Base-by-base conservation (phyloP, 2,888 invertebrate genomes). In the Neoaliturus tenellus region DNA sequence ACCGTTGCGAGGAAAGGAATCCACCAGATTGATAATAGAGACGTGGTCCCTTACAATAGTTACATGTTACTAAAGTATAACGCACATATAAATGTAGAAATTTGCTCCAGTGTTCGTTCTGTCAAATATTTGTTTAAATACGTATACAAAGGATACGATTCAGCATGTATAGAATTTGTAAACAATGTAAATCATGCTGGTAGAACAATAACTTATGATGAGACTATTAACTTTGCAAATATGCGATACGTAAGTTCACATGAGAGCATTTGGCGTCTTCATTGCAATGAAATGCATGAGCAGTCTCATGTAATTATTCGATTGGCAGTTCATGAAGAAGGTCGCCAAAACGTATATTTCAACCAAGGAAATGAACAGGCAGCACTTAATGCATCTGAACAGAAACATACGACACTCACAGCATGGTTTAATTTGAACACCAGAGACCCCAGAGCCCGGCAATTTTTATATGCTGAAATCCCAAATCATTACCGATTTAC, bases 71-170 rank as follows among this genome's bases (percentile, higher is more conserved):
- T 25, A 0, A 81, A 81, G 17, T 85, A 78, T 31, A n/a, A 67
- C 0, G 84, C 83, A 2, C n/a, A n/a, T n/a, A n/a, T n/a, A n/a
- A n/a, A n/a, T n/a, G n/a, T n/a, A n/a, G n/a, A n/a, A n/a, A n/a
- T 85, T 8, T 85, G 85, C 23, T 80, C 85, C 2, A 81, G 31
- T 10, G 67, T 85, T 0, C 81, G 67, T 20, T 78, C 83, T 12
- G 83, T 85, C 2, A 85, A 84, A 39, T 86, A 86, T n/a, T 20
- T 85, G n/a, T n/a, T n/a, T n/a, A n/a, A n/a, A n/a, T n/a, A n/a
- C n/a, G n/a, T n/a, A n/a, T n/a, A n/a, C n/a, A 85, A 85, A 58
- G 81, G 84, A 0, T 82, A 86, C 28, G 85, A 85, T 35, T 55
- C 51, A 0, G 81, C 31, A 71, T 73, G 31, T 14, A 58, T 55